Percentiles rank a stretch among this genome's conserved stretches.
Evolutionary conservation across 1,140 invertebrate genomes (phyloP).

Genomic region (Caenorhabditis briggsae): DNA sequence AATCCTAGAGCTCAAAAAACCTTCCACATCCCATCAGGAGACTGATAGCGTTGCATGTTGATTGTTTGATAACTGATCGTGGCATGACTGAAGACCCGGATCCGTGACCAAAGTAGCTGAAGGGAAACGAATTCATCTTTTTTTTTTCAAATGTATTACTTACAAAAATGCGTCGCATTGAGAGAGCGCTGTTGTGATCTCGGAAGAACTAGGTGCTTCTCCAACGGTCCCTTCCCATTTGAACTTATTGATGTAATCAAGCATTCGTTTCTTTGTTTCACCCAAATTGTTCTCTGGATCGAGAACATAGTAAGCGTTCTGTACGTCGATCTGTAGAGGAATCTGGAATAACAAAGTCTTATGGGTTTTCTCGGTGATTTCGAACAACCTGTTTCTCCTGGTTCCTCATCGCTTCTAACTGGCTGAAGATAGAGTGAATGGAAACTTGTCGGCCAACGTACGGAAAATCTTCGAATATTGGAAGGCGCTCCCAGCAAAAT

Average conservation of each 20-base stretch:
- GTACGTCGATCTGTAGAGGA: constrained; percentile 69
- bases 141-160: background rate
- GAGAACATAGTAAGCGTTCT: constrained; percentile 72
- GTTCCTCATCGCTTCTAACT: constrained; percentile 25
- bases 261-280: constrained; percentile 70
- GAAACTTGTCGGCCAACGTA: constrained; percentile 36
- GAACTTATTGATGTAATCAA: constrained; percentile 61
- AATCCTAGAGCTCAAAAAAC: constrained; percentile 43
- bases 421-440: constrained; percentile 13
- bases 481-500: constrained; percentile 32
- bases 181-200: constrained; percentile 65
- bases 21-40: constrained; percentile 75
- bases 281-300: constrained; percentile 74
- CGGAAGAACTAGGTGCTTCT: constrained; percentile 59
- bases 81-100: constrained; percentile 70
- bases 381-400: constrained; percentile 32
- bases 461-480: constrained; percentile 28
- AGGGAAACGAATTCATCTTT: constrained; percentile 26
- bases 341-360: constrained; percentile 59
- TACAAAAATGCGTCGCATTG: constrained; percentile 72
- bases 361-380: no score
- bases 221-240: constrained; percentile 69
- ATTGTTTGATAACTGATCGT: constrained; percentile 54
- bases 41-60: constrained; percentile 71
- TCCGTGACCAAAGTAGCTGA: constrained; percentile 73